Conservation (phyloP, 2,888 invertebrate genomes). For the Flabesymbios commensalis region DNA sequence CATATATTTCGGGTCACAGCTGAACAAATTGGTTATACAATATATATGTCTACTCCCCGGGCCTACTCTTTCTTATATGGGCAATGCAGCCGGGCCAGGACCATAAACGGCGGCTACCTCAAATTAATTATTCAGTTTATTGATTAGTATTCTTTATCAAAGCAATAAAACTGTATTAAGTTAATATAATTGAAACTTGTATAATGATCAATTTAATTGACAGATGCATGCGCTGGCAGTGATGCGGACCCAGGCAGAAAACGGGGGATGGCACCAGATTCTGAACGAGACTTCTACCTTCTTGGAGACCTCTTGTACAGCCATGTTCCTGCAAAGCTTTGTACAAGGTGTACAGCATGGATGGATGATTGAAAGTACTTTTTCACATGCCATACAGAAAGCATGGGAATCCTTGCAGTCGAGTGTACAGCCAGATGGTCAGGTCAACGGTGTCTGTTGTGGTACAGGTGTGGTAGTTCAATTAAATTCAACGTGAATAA, state of each 20-base stretch:
- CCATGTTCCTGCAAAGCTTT: conserved; percentile 3
- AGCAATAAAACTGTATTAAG: no score
- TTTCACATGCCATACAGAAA: background rate
- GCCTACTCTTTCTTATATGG: no score
- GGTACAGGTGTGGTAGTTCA: conserved; percentile 17
- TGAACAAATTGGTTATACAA: no score
- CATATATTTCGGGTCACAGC: no score
- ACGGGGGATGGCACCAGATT: conserved; percentile 11
- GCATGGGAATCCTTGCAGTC: conserved; percentile 6
- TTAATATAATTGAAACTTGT: no score
- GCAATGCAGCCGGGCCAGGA: no score
- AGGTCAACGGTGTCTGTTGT: conserved; percentile 5
- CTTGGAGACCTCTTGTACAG: conserved; percentile 12
- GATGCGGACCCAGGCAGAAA: background rate
- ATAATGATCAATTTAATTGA: background rate
- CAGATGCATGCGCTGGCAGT: background rate
- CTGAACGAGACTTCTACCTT: conserved; percentile 5
- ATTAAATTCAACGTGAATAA: no score
- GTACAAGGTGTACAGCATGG: background rate
- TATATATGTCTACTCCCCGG: no score
- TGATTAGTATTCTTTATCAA: no score
- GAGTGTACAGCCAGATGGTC: background rate
- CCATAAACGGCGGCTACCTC: no score
- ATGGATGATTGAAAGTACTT: background rate
- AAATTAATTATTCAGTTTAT: no score